Percentiles rank a stretch among this genome's conserved stretches.
phyloP scores from a whole-genome alignment of 2,888 invertebrate species.

The Lasioglossum lativentre region DNA sequence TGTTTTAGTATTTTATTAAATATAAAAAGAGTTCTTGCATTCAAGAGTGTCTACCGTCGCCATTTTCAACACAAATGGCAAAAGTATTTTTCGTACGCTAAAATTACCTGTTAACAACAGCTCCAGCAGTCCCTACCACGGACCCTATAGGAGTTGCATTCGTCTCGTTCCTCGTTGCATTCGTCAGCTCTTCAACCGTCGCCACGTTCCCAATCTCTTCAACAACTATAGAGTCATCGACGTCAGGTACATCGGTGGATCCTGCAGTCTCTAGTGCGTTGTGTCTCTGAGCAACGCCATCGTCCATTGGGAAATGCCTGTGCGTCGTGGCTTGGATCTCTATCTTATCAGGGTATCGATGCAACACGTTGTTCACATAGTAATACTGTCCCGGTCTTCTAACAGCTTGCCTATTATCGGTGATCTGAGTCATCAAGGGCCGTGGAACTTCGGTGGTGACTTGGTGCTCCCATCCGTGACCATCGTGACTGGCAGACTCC shows the following conservation, averaged over 20 bases:
- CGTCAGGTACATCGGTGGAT: background rate
- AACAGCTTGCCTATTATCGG: background rate
- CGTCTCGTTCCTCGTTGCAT: slow-evolving; percentile 39
- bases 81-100: too few species aligned
- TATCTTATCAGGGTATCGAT: slow-evolving; percentile 69
- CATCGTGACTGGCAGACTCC: slow-evolving; percentile 41
- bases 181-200: slow-evolving; percentile 8
- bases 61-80: too few species aligned
- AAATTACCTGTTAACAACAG: background rate
- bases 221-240: slow-evolving; percentile 19
- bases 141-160: background rate
- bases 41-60: too few species aligned
- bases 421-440: slow-evolving; percentile 42
- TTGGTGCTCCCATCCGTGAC: slow-evolving; percentile 30
- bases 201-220: slow-evolving; percentile 11
- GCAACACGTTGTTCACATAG: slow-evolving; percentile 74
- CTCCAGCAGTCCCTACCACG: background rate
- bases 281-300: slow-evolving; percentile 22
- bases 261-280: background rate
- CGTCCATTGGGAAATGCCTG: background rate
- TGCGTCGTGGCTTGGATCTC: slow-evolving; percentile 3
- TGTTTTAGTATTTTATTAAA: too few species aligned
- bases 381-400: slow-evolving; percentile 72
- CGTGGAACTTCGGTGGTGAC: slow-evolving; percentile 57
- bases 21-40: too few species aligned